Evolutionary conservation across 2,888 invertebrate species (phyloP).

Genomic region (Alitta virens): DNA sequence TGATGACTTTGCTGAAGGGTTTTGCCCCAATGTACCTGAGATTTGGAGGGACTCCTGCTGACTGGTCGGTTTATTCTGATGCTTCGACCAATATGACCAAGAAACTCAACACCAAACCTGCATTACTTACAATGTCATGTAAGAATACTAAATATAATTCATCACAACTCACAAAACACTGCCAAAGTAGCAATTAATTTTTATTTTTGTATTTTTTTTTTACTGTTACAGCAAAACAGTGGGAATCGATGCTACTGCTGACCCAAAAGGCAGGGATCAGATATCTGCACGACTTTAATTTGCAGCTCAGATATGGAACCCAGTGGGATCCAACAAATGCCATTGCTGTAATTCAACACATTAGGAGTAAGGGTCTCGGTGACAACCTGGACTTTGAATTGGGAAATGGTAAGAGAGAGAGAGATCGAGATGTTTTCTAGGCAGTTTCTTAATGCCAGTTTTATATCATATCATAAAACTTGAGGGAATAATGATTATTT

Average conservation of each 20-base stretch:
- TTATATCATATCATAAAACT: no score
- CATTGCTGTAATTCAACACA: constrained; percentile 65
- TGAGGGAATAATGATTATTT: no score
- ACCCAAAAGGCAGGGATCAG: constrained; percentile 59
- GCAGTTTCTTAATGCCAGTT: no score
- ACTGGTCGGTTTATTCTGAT: constrained; percentile 15
- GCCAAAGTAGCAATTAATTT: no score
- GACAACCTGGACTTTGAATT: constrained; percentile 45
- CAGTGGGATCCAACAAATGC: constrained; percentile 72
- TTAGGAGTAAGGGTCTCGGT: constrained; percentile 60
- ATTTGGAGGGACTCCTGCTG: constrained; percentile 28
- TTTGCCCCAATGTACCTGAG: constrained; percentile 26
- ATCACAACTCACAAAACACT: no score
- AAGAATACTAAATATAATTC: background rate
- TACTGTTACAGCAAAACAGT: background rate
- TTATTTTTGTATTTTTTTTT: no score
- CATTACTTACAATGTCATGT: background rate
- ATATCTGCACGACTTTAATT: constrained; percentile 72
- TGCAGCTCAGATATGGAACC: constrained; percentile 62
- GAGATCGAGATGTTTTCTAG: background rate
- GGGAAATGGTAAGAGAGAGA: constrained; percentile 43
- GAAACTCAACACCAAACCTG: background rate
- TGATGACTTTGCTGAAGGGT: constrained; percentile 20
- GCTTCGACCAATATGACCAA: background rate
- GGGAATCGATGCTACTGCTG: constrained; percentile 13